Percentiles rank a stretch among this genome's conserved stretches.
These are phyloP conservation scores for Phytoseiulus persimilis DNA, from an alignment of 2,888 invertebrate genomes.

Conservation along the genomic window DNA sequence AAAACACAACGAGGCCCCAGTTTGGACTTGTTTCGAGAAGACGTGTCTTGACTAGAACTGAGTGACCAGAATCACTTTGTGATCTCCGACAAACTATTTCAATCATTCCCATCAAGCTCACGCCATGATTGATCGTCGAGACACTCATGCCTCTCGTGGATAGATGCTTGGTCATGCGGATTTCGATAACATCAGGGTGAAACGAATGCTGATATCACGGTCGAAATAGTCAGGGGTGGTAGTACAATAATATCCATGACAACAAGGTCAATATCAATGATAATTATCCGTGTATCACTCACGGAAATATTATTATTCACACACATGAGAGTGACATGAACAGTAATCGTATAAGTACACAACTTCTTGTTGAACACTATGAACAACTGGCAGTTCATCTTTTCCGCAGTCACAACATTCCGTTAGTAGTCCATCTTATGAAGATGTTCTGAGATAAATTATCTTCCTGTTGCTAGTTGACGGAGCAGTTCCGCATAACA, in stretches of 20 bases:
- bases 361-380: not conserved
- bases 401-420: not conserved
- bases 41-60: too few species aligned
- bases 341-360: not conserved
- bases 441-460: not conserved
- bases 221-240: not conserved
- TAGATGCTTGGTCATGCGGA: too few species aligned
- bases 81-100: too few species aligned
- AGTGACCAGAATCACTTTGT: too few species aligned
- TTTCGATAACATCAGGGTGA: too few species aligned
- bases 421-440: not conserved
- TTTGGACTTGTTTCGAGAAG: too few species aligned
- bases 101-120: too few species aligned
- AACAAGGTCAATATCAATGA: not conserved
- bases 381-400: not conserved
- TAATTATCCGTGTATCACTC: not conserved
- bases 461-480: not conserved
- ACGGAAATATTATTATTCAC: not conserved
- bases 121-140: too few species aligned
- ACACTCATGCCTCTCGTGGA: too few species aligned
- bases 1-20: too few species aligned
- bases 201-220: too few species aligned
- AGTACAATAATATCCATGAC: not conserved
- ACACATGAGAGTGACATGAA: not conserved
- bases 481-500: not conserved